Evolutionary conservation across 1,140 invertebrate genomes (phyloP).

Genomic region (Camponotus pennsylvanicus): DNA sequence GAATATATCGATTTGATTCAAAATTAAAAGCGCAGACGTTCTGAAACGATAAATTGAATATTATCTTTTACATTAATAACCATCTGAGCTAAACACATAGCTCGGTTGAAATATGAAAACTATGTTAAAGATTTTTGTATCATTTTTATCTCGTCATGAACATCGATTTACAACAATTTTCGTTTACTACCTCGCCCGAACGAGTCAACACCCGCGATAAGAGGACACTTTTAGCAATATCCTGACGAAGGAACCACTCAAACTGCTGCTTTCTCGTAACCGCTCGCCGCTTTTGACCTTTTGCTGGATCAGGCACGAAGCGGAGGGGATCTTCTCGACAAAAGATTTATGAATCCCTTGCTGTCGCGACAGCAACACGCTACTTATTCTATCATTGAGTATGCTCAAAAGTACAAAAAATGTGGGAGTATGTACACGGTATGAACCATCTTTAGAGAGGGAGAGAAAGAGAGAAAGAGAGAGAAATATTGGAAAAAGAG

Average conservation of each 20-base stretch:
- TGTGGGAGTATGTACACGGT: constrained; percentile 65
- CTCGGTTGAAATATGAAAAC: constrained; percentile 14
- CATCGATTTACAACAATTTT: constrained; percentile 60
- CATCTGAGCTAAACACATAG: background rate
- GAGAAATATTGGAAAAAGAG: constrained; percentile 58
- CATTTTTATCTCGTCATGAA: constrained; percentile 15
- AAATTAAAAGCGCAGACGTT: background rate
- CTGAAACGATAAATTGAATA: background rate
- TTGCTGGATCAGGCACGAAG: constrained; percentile 74
- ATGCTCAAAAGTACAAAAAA: constrained; percentile 76
- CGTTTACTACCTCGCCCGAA: constrained; percentile 24
- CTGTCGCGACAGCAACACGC: constrained; percentile 71
- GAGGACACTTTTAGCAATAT: constrained; percentile 70
- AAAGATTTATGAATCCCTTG: constrained; percentile 81
- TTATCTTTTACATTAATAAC: background rate
- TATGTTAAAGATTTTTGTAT: background rate
- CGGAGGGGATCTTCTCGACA: constrained; percentile 76
- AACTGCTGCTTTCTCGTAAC: constrained; percentile 30
- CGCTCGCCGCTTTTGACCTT: constrained; percentile 77
- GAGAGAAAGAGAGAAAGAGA: constrained; percentile 45
- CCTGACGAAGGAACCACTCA: constrained; percentile 66
- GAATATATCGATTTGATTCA: background rate
- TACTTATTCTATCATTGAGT: constrained; percentile 80
- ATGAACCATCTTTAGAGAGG: constrained; percentile 58
- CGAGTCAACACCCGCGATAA: constrained; percentile 73